Evolutionary conservation across 2,888 invertebrate genomes (phyloP), one percentile per base, ranked within the genome.

Genomic region (Cabera pusaria): DNA sequence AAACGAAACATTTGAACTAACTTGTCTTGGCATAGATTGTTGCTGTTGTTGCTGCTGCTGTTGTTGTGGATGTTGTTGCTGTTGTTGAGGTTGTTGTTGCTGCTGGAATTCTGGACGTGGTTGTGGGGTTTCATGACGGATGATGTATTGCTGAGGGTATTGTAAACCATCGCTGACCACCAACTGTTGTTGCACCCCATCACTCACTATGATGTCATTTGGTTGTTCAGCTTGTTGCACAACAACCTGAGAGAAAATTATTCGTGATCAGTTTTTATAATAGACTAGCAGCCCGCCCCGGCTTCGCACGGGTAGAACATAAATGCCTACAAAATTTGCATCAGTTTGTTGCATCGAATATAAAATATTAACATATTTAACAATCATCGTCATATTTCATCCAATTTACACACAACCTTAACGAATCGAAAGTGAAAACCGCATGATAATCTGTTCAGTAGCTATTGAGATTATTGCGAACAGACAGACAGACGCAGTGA

Each of bases 131-230:
- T 88, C 88, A 73, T 86, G 87, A 5, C 86, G 79, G 28, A 89
- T 87, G 29, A 89, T 85, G 48, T 89, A 90, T 52, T 88, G 89
- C 41, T 78, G 87, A 50, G 82, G 87, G 56, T 88, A 88, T 46
- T 82, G 88, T 48, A 88, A 64, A 8, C 85, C 81, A 68, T 85
- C 88, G 27, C 84, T 79, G 22, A 87, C 84, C 48, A 87, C 84
- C 46, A 89, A 60, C 44, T 86, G 85, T 35, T 62, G 68, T 60
- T 83, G 88, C 6, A 82, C 85, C 44, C 76, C 74, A 49, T 88
- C 87, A 63, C 88, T 90, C 59, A 91, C 87, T 72, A 91, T 84
- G 62, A 90, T 90, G 62, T 90, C 90, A 73, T 90, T 87, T 38
- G 87, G 74, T 38, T 85, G 85, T 47, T 91, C 87, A 36, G 90